Conservation (phyloP, 2,888 invertebrate species). For the Habroteleia sp. region DNA sequence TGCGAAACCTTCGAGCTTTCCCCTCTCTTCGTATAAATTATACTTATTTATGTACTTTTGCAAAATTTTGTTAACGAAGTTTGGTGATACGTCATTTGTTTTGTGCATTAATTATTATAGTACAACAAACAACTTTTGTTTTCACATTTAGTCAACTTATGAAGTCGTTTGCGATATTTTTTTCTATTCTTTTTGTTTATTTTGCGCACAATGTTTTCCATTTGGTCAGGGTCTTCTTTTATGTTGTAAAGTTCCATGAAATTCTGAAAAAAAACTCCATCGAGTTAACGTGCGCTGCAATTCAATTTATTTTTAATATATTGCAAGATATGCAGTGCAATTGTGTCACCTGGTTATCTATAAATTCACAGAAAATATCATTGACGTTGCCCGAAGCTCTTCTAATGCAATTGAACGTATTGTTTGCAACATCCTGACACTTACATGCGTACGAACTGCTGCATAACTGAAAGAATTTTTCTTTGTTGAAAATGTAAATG, state of each 20-base stretch:
- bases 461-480: conserved; percentile 24
- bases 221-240: conserved; percentile 86
- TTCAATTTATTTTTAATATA: background rate
- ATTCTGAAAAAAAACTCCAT: too few species aligned
- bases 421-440: conserved; percentile 92
- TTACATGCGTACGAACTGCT: conserved; percentile 85
- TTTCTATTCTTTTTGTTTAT: conserved; percentile 68
- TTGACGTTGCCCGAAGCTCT: conserved; percentile 83
- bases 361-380: conserved; percentile 85
- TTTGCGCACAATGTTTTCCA: conserved; percentile 83
- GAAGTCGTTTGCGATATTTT: conserved; percentile 62
- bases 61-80: too few species aligned
- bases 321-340: background rate
- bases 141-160: conserved; percentile 5
- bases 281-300: too few species aligned
- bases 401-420: conserved; percentile 91
- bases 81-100: too few species aligned
- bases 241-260: conserved; percentile 91
- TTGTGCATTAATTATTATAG: background rate
- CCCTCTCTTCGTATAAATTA: too few species aligned
- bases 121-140: conserved; percentile 12
- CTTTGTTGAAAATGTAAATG: too few species aligned
- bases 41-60: background rate
- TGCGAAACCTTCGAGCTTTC: background rate
- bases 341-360: conserved; percentile 82